Base-by-base conservation (phyloP, 2,888 invertebrate species). In the Agrochola macilenta region DNA sequence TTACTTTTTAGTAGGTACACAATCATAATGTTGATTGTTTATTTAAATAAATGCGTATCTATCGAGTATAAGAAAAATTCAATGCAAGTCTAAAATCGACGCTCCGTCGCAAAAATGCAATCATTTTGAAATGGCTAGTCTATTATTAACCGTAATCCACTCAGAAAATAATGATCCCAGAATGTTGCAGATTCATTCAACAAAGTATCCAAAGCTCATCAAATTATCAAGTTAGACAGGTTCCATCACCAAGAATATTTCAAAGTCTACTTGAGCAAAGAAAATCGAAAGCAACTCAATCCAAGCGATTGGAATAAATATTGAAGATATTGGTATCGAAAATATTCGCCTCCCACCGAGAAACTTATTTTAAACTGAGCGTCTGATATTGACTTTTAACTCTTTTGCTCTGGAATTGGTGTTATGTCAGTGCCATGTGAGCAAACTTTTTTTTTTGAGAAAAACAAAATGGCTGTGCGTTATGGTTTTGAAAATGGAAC, bases 351-450 rank as follows among this genome's bases (percentile, higher is more conserved):
- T 72, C 14, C 35, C 7, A 49, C 39, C 11, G 57, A 14, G 9
- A 58, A 63, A 58, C 12, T 81, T 79, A 71, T 84, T 84, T 70
- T 58, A 69, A 71, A 68, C 63, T 54, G 58, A 64, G 46, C 30
- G n/a, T 54, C 20, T 72, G 39, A 30, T 79, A 54, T 79, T 54
- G 52, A 52, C 14, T 63, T 70, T 69, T 66, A 46, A 54, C 35
- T 69, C 35, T n/a, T 52, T 61, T 77, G 60, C 30, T 82, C 8
- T 49, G 26, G 20, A 63, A 26, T 35, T 26, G n/a, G 54, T 68
- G 35, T 79, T 46, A 46, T 66, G 30, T n/a, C 39, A 49, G 35
- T 75, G n/a, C 43, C 63, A 64, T 63, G 3, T 43, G n/a, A 63
- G 14, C 11, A 43, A 75, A 75, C 14, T 43, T 78, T 30, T 12